phyloP scores from a whole-genome alignment of 1,140 invertebrate species.

The Nebria ingens region DNA sequence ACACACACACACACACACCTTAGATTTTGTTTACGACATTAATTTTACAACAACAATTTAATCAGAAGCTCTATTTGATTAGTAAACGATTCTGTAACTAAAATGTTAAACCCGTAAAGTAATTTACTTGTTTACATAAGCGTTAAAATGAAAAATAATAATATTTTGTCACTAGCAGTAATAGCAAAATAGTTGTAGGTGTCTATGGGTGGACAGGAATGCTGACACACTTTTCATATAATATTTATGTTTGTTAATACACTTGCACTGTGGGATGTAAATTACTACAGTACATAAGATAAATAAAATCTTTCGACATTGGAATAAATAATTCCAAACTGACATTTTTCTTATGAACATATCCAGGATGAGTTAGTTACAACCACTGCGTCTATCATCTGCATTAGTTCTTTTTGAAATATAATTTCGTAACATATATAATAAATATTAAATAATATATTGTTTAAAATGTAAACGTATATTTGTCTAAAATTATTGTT shows the following conservation, averaged over 20 bases:
- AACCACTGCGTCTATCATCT: neutral
- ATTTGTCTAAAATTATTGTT: neutral
- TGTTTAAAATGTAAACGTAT: neutral
- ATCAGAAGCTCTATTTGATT: too few species aligned
- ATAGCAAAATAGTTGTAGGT: neutral
- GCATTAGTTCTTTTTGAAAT: neutral
- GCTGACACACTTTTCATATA: neutral
- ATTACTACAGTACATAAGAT: conserved; percentile 4
- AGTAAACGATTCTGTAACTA: neutral
- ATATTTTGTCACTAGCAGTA: neutral
- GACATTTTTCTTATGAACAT: conserved; percentile 1
- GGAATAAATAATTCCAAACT: neutral
- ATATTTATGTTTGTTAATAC: conserved; percentile 9
- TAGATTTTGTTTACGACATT: too few species aligned
- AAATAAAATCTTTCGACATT: conserved; percentile 9
- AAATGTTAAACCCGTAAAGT: neutral
- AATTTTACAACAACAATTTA: too few species aligned
- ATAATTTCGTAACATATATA: neutral
- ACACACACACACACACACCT: too few species aligned
- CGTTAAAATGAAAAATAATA: neutral
- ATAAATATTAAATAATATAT: neutral
- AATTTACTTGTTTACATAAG: neutral
- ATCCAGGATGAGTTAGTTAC: neutral
- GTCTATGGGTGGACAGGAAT: conserved; percentile 5
- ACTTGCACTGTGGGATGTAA: conserved; percentile 4